These are phyloP conservation scores for Patagioenas fasciata DNA, from an alignment of 2,113 vertebrate species.

Conservation along the genomic window DNA sequence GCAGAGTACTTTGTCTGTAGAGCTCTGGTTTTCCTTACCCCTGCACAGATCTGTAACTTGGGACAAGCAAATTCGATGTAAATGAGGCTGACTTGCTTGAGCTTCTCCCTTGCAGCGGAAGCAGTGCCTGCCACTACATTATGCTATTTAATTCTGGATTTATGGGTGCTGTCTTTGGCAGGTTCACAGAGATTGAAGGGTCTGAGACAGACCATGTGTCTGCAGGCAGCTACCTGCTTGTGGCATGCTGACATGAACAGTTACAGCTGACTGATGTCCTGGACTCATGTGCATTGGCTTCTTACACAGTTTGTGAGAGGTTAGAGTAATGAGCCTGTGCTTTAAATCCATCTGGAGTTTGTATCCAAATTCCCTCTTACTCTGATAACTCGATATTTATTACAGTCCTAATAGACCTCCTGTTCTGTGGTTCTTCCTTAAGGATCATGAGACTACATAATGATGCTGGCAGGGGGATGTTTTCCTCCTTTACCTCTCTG, in stretches of 20 bases:
- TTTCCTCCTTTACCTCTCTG: constrained; percentile 8
- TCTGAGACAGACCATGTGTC: not conserved
- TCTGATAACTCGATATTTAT: constrained; percentile 43
- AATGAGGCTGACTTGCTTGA: not conserved
- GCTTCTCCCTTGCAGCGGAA: not conserved
- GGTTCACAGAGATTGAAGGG: not conserved
- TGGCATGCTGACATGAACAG: not conserved
- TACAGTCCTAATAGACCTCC: constrained; percentile 12
- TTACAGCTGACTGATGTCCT: not conserved
- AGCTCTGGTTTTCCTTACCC: not conserved
- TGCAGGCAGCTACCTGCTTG: not conserved
- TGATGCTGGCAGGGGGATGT: not conserved
- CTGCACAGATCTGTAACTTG: not conserved
- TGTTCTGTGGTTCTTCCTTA: not conserved
- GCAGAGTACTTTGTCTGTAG: not conserved
- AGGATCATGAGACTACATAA: not conserved
- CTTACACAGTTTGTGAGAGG: not conserved
- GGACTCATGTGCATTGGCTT: not conserved
- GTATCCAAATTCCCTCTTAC: constrained; percentile 10
- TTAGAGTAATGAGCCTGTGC: constrained; percentile 1
- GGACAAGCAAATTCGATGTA: not conserved
- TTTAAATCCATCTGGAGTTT: constrained; percentile 34
- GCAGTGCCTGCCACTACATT: not conserved
- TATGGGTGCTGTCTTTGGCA: not conserved
- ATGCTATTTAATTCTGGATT: not conserved